Evolutionary conservation across 1,140 invertebrate species (phyloP), one percentile per base, ranked within the genome.

Genomic region (Sminthurinus signatus): DNA sequence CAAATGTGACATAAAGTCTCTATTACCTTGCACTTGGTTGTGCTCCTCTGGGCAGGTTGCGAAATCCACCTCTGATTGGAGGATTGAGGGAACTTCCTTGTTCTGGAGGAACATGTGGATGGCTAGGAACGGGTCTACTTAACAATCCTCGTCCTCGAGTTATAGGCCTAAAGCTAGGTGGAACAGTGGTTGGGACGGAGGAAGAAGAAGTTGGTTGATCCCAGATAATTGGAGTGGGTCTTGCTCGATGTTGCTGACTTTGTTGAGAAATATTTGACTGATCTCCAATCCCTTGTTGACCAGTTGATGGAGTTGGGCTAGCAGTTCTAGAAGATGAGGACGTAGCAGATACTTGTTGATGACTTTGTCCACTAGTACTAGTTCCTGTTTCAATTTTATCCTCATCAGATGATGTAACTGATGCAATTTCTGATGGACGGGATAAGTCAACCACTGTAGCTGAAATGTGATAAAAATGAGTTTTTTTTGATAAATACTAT

Each of bases 141-240:
- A 28, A 8, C 10, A 52, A 12, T 19, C 65, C 46, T 5, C 44
- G 43, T 48, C 59, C 21, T 27, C 57, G 46, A 36, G 32, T 15
- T 36, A 15, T 25, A 28, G 36, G 52, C 46, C 59, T 31, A 8
- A 2, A 28, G 17, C 60, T 19, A 19, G 48, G 25, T 28, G 61
- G 28, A 21, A 31, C 54, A 1, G 43, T 29, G 2, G 51, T 29
- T 0, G 57, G 21, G 27, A 59, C 46, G 1, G 66, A 68, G 1
- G 66, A 68, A 28, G 70, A 72, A 23, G 62, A 64, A 1, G 65
- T 69, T 19, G 70, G 70, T 51, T 72, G 70, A 59, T 72, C 70
- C 70, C 70, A 72, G 27, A 72, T 52, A 23, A 72, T 72, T 23
- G 70, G 70, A 27, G 67, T 72, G 19, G 67, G 67, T 25, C 57